A percentile compares a stretch with the other conserved stretches of the same genome.
phyloP scores from a whole-genome alignment of 2,113 vertebrate genomes.

The Anseranas semipalmata region DNA sequence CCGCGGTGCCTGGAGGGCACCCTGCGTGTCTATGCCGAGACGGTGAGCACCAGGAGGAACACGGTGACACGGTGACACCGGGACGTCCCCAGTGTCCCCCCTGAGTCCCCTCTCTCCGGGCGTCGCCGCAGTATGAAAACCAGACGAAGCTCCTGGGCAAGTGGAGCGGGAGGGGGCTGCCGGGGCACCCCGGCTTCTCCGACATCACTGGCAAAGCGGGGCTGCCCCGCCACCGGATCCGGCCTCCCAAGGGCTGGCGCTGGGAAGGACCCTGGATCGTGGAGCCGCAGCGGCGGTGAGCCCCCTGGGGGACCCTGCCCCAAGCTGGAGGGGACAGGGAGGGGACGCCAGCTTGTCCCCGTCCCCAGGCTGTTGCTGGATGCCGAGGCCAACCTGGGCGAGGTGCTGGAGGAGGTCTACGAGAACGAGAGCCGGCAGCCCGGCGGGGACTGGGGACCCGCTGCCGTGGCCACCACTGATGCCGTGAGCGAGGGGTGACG shows the following conservation, averaged over 20 bases:
- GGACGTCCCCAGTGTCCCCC: background rate
- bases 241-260: slow-evolving; percentile 64
- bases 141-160: slow-evolving; percentile 62
- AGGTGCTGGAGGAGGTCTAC: slow-evolving; percentile 73
- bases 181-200: slow-evolving; percentile 53
- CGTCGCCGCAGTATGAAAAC: slow-evolving; percentile 73
- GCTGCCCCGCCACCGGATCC: slow-evolving; percentile 46
- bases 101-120: no score
- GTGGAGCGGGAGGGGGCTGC: slow-evolving; percentile 63
- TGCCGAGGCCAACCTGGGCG: slow-evolving; percentile 45
- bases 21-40: slow-evolving; percentile 51
- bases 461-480: background rate
- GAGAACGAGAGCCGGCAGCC: slow-evolving; percentile 57
- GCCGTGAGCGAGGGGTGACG: slow-evolving; percentile 19
- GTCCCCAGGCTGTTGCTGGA: slow-evolving; percentile 62
- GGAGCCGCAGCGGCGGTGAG: slow-evolving; percentile 75
- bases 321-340: background rate
- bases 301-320: background rate
- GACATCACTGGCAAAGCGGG: slow-evolving; percentile 55
- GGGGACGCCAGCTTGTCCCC: background rate
- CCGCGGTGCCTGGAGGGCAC: slow-evolving; percentile 20
- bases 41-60: background rate
- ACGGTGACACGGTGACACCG: no score
- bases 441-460: slow-evolving; percentile 20
- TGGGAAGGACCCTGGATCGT: slow-evolving; percentile 73